These are phyloP conservation scores for Diarsia rubi DNA, from an alignment of 2,888 invertebrate species.

Conservation along the genomic window DNA sequence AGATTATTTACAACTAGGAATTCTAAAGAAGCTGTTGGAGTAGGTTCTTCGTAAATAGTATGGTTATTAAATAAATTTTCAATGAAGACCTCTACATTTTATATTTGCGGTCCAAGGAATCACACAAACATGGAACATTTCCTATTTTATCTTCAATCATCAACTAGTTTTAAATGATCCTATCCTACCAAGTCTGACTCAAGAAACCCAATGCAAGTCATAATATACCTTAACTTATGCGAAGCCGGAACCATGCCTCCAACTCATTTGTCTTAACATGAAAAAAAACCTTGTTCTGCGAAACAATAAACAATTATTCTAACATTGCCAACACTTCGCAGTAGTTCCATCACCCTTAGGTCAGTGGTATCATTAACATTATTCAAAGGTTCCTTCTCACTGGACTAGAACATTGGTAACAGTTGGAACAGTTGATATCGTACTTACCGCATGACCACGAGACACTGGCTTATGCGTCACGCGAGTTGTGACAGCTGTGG, in stretches of 20 bases:
- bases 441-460: not conserved
- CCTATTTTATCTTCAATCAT: not conserved
- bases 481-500: not conserved
- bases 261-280: constrained; percentile 56
- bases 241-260: constrained; percentile 33
- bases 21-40: not conserved
- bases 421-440: not conserved
- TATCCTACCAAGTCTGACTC: not conserved
- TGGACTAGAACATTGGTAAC: not conserved
- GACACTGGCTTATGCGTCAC: not conserved
- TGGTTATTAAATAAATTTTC: not conserved
- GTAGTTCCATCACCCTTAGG: constrained; percentile 66
- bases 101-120: not conserved
- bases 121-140: too few species aligned
- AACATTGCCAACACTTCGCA: constrained; percentile 47
- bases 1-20: too few species aligned
- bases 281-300: constrained; percentile 66
- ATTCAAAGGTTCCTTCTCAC: constrained; percentile 38
- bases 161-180: not conserved
- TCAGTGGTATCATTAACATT: constrained; percentile 75
- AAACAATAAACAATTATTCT: constrained; percentile 68
- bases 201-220: not conserved
- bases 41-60: not conserved
- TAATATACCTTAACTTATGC: not conserved
- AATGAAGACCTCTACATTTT: not conserved